A percentile compares a stretch with the other conserved stretches of the same genome.
Conservation (phyloP, 2,797 vertebrate genomes). For the Tiaroga cobitis region DNA sequence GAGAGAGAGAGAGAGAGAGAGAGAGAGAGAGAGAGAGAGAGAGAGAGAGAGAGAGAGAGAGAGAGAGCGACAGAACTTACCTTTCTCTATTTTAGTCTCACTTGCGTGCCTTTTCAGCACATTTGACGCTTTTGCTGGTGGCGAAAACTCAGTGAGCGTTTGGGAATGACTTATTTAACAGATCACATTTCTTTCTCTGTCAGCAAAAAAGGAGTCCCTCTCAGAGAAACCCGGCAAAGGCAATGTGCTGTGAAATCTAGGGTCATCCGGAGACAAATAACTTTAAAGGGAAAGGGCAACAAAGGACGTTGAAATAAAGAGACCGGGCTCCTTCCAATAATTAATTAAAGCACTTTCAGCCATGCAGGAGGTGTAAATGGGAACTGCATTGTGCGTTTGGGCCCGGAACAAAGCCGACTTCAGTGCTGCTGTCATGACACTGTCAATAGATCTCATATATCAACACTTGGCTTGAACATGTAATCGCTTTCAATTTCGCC, state of each 20-base stretch:
- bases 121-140: constrained; percentile 54
- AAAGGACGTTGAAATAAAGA: constrained; percentile 48
- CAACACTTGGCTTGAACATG: constrained; percentile 9
- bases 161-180: constrained; percentile 66
- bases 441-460: constrained; percentile 37
- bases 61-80: constrained; percentile 48
- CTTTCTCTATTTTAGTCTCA: constrained; percentile 45
- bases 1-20: constrained; percentile 38
- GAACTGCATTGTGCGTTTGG: constrained; percentile 3
- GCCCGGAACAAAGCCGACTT: constrained; percentile 34
- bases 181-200: constrained; percentile 63
- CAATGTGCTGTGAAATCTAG: constrained; percentile 60
- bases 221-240: constrained; percentile 50
- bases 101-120: constrained; percentile 58
- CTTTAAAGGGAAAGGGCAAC: constrained; percentile 50
- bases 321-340: constrained; percentile 27
- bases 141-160: constrained; percentile 52
- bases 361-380: constrained; percentile 15
- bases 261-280: constrained; percentile 61
- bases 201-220: constrained; percentile 60
- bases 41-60: constrained; percentile 26
- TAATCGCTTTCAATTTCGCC: constrained; percentile 31
- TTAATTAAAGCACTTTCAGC: constrained; percentile 48
- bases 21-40: constrained; percentile 26
- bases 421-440: background rate